Base-by-base conservation (phyloP, 2,797 vertebrate genomes). In the Poeciliopsis gracilis region DNA sequence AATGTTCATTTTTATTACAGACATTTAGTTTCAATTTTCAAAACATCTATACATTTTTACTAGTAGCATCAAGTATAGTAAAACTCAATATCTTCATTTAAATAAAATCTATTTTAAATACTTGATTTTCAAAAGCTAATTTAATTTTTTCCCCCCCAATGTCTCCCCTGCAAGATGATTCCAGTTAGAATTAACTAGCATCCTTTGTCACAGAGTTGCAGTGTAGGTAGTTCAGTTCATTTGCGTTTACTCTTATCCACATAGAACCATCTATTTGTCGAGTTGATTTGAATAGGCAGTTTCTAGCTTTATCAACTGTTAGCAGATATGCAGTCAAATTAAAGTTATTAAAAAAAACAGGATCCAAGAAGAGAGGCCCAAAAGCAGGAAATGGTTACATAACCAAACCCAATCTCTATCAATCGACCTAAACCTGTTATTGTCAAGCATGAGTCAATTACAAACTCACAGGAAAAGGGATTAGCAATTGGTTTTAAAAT, bases 191-290 rank as follows among this genome's bases (percentile, higher is more conserved):
- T 73, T 47, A 53, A 15, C 36, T 55, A 13, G 36, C 28, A 41
- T 53, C 23, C 3, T 5, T 77, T 59, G 45, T 75, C 41, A 69
- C 55, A 78, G 13, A 74, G 70, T 67, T 55, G 28, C 43, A 79
- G 49, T 69, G 72, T 41, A 74, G 79, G 59, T 43, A 38, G 77
- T 78, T 71, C 36, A 63, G 6, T 79, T 55, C 30, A 75, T 87
- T 87, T 89, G 18, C 80, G 74, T 87, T 61, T 46, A 61, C 72
- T 51, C n/a, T 43, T 51, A 67, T 76, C 59, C 67, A 20, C 67
- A 11, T 20, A 55, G 23, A 30, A 45, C 25, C 4, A 36, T 69
- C 25, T 70, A 11, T 25, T 20, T 74, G 76, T 28, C 49, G 61
- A 43, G 49, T 18, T 33, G 2, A 80, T 86, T 82, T 83, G 77